Conservation (phyloP, 2,113 vertebrate genomes). For the Plotosus lineatus region DNA sequence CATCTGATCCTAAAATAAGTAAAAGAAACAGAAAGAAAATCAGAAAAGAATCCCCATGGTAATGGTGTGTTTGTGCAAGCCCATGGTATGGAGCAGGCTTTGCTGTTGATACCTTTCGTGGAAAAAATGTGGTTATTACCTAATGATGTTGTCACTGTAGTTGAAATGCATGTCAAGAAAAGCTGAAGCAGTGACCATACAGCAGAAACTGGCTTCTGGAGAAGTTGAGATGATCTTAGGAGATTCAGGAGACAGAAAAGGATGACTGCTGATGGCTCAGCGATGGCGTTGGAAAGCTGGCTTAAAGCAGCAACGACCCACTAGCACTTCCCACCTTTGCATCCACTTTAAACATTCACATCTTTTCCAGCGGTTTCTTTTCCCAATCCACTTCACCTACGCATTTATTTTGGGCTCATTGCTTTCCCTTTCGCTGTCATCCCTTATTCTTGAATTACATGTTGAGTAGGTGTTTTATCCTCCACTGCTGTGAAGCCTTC, state of each 20-base stretch:
- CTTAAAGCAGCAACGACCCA: conserved; percentile 43
- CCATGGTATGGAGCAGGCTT: conserved; percentile 61
- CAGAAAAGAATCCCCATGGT: conserved; percentile 52
- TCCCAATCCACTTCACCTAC: conserved; percentile 31
- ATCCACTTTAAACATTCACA: conserved; percentile 49
- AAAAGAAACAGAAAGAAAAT: conserved; percentile 59
- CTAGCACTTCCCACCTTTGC: background rate
- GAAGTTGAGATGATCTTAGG: conserved; percentile 17
- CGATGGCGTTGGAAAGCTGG: conserved; percentile 39
- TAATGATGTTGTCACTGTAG: conserved; percentile 57
- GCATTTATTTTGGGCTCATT: conserved; percentile 28
- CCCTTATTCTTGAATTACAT: conserved; percentile 16
- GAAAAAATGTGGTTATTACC: conserved; percentile 75
- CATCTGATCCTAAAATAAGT: conserved; percentile 47
- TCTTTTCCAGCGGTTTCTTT: conserved; percentile 25
- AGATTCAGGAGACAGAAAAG: conserved; percentile 28
- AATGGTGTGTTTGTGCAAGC: conserved; percentile 63
- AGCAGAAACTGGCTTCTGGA: conserved; percentile 49
- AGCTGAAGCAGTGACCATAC: conserved; percentile 62
- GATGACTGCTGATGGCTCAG: conserved; percentile 56
- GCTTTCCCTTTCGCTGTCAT: conserved; percentile 22
- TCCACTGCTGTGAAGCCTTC: background rate
- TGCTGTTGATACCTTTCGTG: conserved; percentile 66
- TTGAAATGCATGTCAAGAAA: conserved; percentile 57
- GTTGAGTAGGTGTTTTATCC: conserved; percentile 10